Evolutionary conservation across 2,797 vertebrate genomes (phyloP).

Genomic region (Garrulus glandarius): DNA sequence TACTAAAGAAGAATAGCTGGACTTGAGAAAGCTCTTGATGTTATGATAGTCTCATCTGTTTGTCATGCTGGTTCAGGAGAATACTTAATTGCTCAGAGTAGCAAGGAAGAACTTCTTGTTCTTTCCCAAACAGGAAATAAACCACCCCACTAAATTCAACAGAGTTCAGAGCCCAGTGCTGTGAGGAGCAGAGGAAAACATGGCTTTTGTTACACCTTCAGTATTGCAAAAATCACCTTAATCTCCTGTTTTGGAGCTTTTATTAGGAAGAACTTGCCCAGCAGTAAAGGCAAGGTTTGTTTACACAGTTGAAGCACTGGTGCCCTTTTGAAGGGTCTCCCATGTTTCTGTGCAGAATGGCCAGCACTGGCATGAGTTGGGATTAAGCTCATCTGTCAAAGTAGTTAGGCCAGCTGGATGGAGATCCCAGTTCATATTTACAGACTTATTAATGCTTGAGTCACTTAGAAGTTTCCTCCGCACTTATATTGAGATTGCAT

Average conservation of each 20-base stretch:
- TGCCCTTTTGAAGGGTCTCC: neutral
- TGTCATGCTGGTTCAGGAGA: constrained; percentile 18
- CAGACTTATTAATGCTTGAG: neutral
- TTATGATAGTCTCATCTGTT: constrained; percentile 8
- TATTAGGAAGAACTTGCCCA: neutral
- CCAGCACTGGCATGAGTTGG: neutral
- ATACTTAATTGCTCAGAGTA: constrained; percentile 22
- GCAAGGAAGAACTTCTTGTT: constrained; percentile 53
- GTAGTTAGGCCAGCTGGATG: neutral
- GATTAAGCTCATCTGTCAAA: neutral
- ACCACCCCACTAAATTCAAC: neutral
- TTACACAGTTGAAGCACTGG: accelerated
- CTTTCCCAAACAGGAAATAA: constrained; percentile 57
- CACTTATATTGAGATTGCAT: neutral
- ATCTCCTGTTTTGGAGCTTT: neutral
- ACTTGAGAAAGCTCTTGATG: neutral
- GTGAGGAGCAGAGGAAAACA: neutral
- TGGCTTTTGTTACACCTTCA: neutral
- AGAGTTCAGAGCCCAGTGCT: neutral
- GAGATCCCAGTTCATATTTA: neutral
- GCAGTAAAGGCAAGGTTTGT: neutral
- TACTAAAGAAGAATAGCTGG: neutral
- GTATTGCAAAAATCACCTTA: neutral
- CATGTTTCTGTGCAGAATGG: accelerated
- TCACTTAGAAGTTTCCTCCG: neutral